Base-by-base conservation (phyloP, 2,888 invertebrate species). In the Tetragnatha montana region DNA sequence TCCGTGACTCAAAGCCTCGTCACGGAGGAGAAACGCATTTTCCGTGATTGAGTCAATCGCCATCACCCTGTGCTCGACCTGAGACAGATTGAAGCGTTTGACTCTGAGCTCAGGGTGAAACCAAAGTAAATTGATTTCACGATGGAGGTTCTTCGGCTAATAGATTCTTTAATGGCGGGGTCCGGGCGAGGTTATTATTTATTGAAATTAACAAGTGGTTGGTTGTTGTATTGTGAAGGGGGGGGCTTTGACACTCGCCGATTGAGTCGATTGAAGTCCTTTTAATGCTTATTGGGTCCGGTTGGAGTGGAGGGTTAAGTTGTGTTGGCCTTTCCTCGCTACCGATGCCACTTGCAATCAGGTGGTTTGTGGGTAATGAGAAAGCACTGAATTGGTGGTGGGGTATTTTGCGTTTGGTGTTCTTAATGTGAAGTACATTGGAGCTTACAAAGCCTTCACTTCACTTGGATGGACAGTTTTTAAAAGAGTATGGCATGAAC, bases 71-170 rank as follows among this genome's bases (percentile, higher is more conserved):
- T 71, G 19, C 60, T 12, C 68, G 60, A 80, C 35, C 79, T n/a
- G 17, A 50, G 49, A 70, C 87, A 88, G 82, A 88, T 88, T 81
- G 82, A 82, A 75, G 74, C 81, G 70, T 88, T 35, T 88, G 82
- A 88, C 87, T 88, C 82, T 76, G 76, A 70, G 78, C 22, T 22
- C 75, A 81, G 35, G 50, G 71, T 81, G 47, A 35, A 75, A 76
- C 87, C 87, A 73, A 78, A 80, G 76, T 60, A 78, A 88, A 88
- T 88, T 88, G 87, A 88, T 82, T 88, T 88, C 78, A 70, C 87
- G 76, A 81, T 51, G 71, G 85, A 7, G 8, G 50, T 76, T 70
- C 75, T 47, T 70, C 78, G 19, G 19, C 60, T 78, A 81, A 88
- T 78, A 82, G 81, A 82, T 78, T 78, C 78, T 78, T 82, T 78